Percentiles rank a stretch among this genome's conserved stretches.
These are phyloP conservation scores for Egretta garzetta DNA, from an alignment of 2,113 vertebrate genomes.

Conservation along the genomic window DNA sequence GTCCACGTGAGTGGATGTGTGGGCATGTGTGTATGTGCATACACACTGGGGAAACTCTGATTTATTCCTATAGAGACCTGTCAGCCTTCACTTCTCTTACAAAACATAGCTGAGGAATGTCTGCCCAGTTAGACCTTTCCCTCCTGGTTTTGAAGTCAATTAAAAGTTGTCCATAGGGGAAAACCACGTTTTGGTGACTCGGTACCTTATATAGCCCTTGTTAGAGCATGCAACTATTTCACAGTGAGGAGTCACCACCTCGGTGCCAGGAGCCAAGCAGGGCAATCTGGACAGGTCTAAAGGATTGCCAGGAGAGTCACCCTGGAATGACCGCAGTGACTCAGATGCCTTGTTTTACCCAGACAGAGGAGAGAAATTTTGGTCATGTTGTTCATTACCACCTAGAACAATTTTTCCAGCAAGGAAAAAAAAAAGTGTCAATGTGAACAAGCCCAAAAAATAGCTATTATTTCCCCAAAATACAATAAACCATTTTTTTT, in stretches of 20 bases:
- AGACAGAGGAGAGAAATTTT: background rate
- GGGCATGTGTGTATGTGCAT: background rate
- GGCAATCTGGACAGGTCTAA: background rate
- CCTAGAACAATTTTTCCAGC: background rate
- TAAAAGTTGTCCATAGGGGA: background rate
- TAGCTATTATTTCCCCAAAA: background rate
- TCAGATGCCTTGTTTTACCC: background rate
- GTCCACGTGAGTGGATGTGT: background rate
- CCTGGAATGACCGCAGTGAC: background rate
- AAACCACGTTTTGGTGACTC: background rate
- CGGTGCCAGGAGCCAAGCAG: fast-evolving
- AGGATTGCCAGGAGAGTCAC: background rate
- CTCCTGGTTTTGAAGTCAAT: background rate
- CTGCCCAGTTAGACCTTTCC: background rate
- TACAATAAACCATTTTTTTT: background rate
- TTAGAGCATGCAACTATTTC: background rate
- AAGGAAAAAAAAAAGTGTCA: background rate
- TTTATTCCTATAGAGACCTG: background rate
- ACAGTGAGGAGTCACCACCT: background rate
- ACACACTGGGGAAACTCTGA: background rate
- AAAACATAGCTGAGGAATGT: background rate
- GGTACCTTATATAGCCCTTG: background rate
- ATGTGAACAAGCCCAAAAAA: background rate
- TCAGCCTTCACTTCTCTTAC: background rate
- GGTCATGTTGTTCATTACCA: background rate